Conservation (phyloP, 1,140 invertebrate species). For the Drosophila nebulosa region DNA sequence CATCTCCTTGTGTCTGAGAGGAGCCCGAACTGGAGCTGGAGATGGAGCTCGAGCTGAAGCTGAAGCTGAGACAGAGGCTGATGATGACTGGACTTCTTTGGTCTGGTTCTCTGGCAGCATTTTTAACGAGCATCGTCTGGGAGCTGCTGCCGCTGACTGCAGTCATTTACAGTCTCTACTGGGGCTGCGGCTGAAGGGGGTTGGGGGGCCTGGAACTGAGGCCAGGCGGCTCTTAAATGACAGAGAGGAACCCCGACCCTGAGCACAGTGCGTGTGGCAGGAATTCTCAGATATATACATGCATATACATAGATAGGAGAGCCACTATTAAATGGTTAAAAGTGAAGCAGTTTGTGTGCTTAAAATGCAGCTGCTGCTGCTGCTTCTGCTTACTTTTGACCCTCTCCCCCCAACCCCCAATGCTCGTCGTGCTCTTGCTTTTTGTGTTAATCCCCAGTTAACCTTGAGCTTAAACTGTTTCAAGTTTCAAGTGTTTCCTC, state of each 20-base stretch:
- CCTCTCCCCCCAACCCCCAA: background rate
- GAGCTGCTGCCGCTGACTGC: conserved; percentile 29
- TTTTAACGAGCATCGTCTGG: conserved; percentile 46
- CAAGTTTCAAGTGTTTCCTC: conserved; percentile 62
- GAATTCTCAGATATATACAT: background rate
- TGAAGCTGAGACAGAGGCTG: background rate
- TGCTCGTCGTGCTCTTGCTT: background rate
- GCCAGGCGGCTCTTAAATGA: conserved; percentile 38
- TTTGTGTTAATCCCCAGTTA: conserved; percentile 32
- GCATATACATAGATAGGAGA: background rate
- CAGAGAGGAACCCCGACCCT: conserved; percentile 30
- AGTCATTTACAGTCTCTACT: conserved; percentile 44
- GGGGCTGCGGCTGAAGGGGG: background rate
- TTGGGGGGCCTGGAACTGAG: background rate
- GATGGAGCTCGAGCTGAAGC: conserved; percentile 6
- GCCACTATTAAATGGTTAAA: conserved; percentile 45
- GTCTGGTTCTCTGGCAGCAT: conserved; percentile 42
- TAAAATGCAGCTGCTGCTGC: conserved; percentile 33
- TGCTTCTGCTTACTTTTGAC: conserved; percentile 1
- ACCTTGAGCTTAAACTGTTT: conserved; percentile 83
- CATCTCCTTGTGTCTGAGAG: conserved; percentile 43
- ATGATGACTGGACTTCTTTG: conserved; percentile 16
- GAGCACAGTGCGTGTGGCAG: conserved; percentile 33
- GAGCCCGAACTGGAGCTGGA: conserved; percentile 3
- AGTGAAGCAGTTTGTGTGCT: conserved; percentile 31